Percentiles rank a stretch among this genome's conserved stretches.
These are phyloP conservation scores for Ichneumon xanthorius DNA, from an alignment of 2,888 invertebrate species.

Conservation along the genomic window DNA sequence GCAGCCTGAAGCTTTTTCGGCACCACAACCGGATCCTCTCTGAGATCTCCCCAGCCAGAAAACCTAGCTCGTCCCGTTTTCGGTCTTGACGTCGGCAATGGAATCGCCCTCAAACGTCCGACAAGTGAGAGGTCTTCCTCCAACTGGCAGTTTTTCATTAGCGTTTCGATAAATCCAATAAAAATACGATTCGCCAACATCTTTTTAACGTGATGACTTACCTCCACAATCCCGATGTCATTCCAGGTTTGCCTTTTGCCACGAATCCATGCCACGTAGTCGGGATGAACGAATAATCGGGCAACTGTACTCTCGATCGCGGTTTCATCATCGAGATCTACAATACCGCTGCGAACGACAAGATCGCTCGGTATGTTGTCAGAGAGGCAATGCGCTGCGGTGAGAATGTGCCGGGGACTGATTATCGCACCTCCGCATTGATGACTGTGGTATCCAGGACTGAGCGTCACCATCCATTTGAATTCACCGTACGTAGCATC, in stretches of 20 bases:
- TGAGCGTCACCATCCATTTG: background rate
- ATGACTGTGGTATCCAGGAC: background rate
- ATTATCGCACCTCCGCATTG: slow-evolving; percentile 28
- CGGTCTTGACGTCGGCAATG: background rate
- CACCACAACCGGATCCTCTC: background rate
- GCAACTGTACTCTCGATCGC: background rate
- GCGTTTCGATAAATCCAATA: background rate
- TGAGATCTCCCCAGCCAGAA: slow-evolving; percentile 1
- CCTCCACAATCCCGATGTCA: background rate
- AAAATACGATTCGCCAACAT: background rate
- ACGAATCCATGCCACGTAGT: background rate
- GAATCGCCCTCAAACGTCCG: background rate
- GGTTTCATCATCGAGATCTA: background rate
- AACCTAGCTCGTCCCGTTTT: background rate
- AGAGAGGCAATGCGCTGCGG: slow-evolving; percentile 6
- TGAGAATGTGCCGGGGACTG: slow-evolving; percentile 21
- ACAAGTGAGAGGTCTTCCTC: background rate
- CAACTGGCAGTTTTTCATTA: background rate
- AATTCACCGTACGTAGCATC: background rate
- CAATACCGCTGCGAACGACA: slow-evolving; percentile 2
- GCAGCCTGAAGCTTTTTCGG: background rate
- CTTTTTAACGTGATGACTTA: background rate
- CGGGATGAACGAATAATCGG: background rate
- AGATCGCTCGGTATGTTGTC: background rate
- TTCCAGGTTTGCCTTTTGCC: background rate